These are phyloP conservation scores for Gallinago jamesoni DNA, from an alignment of 2,113 vertebrate species.

Conservation along the genomic window DNA sequence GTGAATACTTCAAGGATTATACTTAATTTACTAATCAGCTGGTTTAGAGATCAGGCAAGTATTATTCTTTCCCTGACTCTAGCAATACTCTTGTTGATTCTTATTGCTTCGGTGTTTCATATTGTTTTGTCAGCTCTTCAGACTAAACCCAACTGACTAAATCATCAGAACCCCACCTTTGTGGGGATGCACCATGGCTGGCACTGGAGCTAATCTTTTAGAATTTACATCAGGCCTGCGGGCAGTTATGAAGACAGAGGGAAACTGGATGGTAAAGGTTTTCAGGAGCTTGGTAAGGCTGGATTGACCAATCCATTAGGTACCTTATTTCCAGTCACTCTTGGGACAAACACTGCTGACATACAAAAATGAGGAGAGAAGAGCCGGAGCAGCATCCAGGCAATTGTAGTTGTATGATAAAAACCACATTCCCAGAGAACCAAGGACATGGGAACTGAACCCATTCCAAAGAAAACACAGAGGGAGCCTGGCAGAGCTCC, in stretches of 20 bases:
- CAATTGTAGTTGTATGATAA: not conserved
- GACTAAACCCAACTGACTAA: not conserved
- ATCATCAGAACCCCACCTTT: not conserved
- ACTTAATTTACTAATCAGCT: not conserved
- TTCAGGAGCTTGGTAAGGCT: not conserved
- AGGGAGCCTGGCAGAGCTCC: not conserved
- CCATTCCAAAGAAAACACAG: not conserved
- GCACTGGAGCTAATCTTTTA: not conserved
- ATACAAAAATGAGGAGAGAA: not conserved
- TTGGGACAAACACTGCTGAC: not conserved
- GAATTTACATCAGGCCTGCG: not conserved
- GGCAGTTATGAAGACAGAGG: not conserved
- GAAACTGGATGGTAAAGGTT: not conserved
- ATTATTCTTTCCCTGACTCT: not conserved
- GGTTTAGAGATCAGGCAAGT: not conserved
- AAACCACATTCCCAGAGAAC: not conserved
- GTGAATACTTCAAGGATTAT: not conserved
- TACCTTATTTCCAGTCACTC: not conserved
- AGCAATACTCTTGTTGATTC: not conserved
- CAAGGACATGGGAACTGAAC: not conserved
- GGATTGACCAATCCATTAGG: not conserved
- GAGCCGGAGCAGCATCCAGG: not conserved
- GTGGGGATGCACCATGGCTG: not conserved
- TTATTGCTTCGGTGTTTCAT: not conserved
- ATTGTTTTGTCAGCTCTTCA: not conserved